Conservation (phyloP, 2,797 vertebrate genomes). For the Toxotes lorentzi region DNA sequence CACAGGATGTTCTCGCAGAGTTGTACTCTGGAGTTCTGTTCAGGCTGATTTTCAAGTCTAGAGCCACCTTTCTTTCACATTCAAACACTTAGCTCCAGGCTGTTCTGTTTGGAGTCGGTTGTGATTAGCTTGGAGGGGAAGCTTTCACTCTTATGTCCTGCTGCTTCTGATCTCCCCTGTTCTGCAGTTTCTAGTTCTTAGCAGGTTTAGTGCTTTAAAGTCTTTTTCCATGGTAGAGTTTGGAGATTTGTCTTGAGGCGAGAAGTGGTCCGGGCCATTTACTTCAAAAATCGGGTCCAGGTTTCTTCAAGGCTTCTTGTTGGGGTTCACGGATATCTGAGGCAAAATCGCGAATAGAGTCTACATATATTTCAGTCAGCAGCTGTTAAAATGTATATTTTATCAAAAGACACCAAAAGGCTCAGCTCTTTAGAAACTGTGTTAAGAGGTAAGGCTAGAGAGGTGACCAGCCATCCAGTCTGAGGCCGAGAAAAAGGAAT, state of each 20-base stretch:
- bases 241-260: slow-evolving; percentile 47
- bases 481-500: slow-evolving; percentile 14
- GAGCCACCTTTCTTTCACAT: slow-evolving; percentile 40
- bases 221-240: slow-evolving; percentile 34
- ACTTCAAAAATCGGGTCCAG: slow-evolving; percentile 26
- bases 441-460: slow-evolving; percentile 12
- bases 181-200: slow-evolving; percentile 26
- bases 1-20: slow-evolving; percentile 39
- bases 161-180: slow-evolving; percentile 43
- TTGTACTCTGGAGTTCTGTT: slow-evolving; percentile 13
- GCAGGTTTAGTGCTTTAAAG: slow-evolving; percentile 30
- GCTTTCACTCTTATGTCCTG: slow-evolving; percentile 43
- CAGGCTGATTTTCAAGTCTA: slow-evolving; percentile 20
- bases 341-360: background rate
- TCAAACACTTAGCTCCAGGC: slow-evolving; percentile 46
- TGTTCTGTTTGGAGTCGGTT: slow-evolving; percentile 56
- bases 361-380: slow-evolving; percentile 17
- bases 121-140: slow-evolving; percentile 55
- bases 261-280: slow-evolving; percentile 38
- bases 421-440: slow-evolving; percentile 18
- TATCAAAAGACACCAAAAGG: background rate
- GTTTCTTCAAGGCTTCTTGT: slow-evolving; percentile 10
- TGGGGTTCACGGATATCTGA: slow-evolving; percentile 3
- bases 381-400: background rate
- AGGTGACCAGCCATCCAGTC: slow-evolving; percentile 18